A percentile compares a stretch with the other conserved stretches of the same genome.
These are phyloP conservation scores for Catocala fraxini DNA, from an alignment of 2,888 invertebrate species.

Conservation along the genomic window DNA sequence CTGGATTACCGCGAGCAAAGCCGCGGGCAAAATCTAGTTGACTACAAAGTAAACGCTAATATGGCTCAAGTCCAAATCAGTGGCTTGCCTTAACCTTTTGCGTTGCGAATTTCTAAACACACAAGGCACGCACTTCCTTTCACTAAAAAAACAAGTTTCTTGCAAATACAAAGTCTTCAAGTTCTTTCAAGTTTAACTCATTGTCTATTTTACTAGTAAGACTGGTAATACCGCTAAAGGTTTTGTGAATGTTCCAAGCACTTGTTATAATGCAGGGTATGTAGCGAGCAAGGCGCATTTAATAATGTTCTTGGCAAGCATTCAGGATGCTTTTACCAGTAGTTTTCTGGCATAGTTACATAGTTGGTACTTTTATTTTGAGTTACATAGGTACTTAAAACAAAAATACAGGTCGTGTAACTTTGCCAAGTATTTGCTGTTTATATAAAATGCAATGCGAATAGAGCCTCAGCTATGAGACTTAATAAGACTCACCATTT, in stretches of 20 bases:
- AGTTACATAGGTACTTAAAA: conserved; percentile 8
- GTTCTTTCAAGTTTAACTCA: too few relatives aligned
- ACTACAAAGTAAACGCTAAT: neutral
- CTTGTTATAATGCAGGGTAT: conserved; percentile 32
- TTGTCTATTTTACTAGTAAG: neutral
- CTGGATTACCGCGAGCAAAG: too few relatives aligned
- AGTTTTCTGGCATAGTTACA: conserved; percentile 29
- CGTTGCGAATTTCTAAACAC: conserved; percentile 10
- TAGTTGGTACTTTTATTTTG: conserved; percentile 1
- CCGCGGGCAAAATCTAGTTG: too few relatives aligned
- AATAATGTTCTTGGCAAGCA: conserved; percentile 42
- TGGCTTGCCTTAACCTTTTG: conserved; percentile 9
- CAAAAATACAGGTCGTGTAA: too few relatives aligned
- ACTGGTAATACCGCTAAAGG: conserved; percentile 22
- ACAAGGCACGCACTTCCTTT: conserved; percentile 2
- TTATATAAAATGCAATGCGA: conserved; percentile 10
- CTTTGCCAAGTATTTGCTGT: conserved; percentile 3
- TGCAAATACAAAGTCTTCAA: neutral
- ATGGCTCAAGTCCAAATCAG: neutral
- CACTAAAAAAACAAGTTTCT: neutral
- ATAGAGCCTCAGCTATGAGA: conserved; percentile 6
- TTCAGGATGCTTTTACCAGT: conserved; percentile 32
- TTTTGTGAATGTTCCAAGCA: conserved; percentile 36
- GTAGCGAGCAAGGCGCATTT: conserved; percentile 19
- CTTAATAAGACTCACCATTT: too few relatives aligned